phyloP scores from a whole-genome alignment of 2,797 vertebrate species.

The Fistularia commersonii region DNA sequence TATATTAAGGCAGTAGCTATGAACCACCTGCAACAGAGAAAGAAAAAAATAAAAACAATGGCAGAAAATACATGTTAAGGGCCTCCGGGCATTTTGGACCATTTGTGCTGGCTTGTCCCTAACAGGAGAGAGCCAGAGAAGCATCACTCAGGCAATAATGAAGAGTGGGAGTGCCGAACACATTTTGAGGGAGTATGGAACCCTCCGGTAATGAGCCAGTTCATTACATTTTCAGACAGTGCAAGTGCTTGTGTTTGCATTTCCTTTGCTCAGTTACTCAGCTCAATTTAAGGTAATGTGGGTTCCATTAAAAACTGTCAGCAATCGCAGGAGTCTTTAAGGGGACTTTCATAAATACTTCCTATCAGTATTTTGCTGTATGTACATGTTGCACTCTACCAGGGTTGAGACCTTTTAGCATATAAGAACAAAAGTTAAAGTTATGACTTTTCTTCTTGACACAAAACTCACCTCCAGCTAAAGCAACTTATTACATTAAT shows the following conservation, averaged over 20 bases:
- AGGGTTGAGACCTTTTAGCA: too few relatives aligned
- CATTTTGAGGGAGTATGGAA: conserved; percentile 45
- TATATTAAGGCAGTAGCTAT: conserved; percentile 6
- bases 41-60: conserved; percentile 6
- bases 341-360: neutral
- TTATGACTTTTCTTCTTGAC: too few relatives aligned
- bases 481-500: too few relatives aligned
- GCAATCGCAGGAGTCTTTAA: conserved; percentile 15
- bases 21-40: conserved; percentile 21
- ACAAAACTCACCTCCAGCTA: too few relatives aligned
- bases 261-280: conserved; percentile 51
- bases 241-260: conserved; percentile 45
- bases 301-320: conserved; percentile 49
- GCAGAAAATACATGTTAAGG: conserved; percentile 24
- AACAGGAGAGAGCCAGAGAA: conserved; percentile 35
- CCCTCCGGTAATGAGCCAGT: conserved; percentile 58
- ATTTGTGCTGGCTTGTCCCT: conserved; percentile 23
- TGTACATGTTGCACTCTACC: too few relatives aligned
- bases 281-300: conserved; percentile 51
- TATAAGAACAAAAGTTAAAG: too few relatives aligned
- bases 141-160: conserved; percentile 48
- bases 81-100: conserved; percentile 30
- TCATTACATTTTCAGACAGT: conserved; percentile 65
- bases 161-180: conserved; percentile 37
- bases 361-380: too few relatives aligned